These are phyloP conservation scores for Heliconius eleuchia DNA, from an alignment of 1,140 invertebrate species.

Conservation along the genomic window DNA sequence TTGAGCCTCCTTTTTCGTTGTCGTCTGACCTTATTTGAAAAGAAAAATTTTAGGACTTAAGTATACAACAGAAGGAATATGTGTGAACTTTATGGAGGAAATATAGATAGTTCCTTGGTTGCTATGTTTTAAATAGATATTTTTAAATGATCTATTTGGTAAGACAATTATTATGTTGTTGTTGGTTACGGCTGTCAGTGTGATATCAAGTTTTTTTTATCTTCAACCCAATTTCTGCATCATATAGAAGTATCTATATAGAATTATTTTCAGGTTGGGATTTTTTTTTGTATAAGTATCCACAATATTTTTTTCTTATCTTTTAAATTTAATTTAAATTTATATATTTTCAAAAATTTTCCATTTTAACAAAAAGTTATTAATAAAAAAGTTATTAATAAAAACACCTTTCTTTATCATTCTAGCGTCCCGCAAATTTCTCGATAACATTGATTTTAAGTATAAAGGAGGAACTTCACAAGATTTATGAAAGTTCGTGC, in stretches of 20 bases:
- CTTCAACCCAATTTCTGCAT: no score
- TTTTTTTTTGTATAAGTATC: no score
- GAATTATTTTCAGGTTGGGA: no score
- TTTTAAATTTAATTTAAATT: background rate
- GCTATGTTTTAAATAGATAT: background rate
- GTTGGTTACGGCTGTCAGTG: no score
- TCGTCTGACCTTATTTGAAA: conserved; percentile 25
- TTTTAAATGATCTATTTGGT: background rate
- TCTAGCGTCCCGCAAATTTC: background rate
- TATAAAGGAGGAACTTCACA: conserved; percentile 3
- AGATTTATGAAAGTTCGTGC: conserved; percentile 13
- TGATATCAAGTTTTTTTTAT: no score
- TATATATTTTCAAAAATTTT: background rate
- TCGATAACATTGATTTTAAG: conserved; percentile 5
- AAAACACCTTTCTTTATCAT: conserved; percentile 1
- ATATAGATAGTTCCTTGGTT: background rate
- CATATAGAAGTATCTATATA: no score
- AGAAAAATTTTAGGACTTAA: conserved; percentile 14
- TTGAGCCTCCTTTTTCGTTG: conserved; percentile 21
- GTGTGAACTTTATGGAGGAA: background rate
- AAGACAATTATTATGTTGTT: no score
- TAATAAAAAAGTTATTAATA: background rate
- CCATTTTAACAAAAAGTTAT: background rate
- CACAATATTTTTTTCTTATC: no score
- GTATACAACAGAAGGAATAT: conserved; percentile 12